Evolutionary conservation across 2,797 vertebrate species (phyloP).

Genomic region (Lemur catta): DNA sequence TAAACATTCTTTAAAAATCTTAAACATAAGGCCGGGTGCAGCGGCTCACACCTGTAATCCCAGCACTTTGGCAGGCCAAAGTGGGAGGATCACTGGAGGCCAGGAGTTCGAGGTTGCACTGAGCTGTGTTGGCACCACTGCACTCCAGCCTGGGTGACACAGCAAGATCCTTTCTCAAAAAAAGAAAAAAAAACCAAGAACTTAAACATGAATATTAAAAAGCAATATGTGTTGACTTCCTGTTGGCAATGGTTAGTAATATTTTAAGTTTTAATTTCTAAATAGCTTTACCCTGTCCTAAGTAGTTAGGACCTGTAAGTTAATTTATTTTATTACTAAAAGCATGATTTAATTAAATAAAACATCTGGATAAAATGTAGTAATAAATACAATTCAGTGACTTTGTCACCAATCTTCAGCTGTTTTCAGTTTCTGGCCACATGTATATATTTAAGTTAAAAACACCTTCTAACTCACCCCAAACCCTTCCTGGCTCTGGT

Average conservation of each 20-base stretch:
- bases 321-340: background rate
- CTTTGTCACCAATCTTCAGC: background rate
- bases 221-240: background rate
- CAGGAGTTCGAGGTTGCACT: background rate
- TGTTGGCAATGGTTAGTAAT: background rate
- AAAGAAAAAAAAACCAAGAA: no score
- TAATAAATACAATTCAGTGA: background rate
- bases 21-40: background rate
- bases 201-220: background rate
- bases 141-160: background rate
- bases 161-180: background rate
- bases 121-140: background rate
- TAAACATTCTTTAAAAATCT: background rate
- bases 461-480: background rate
- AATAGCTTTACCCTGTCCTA: background rate
- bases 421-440: background rate
- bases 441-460: background rate
- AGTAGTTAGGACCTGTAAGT: background rate
- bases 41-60: background rate
- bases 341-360: background rate
- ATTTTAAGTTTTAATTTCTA: conserved; percentile 3
- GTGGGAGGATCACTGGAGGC: background rate
- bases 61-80: background rate
- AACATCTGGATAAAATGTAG: background rate
- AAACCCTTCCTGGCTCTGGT: background rate